Percentiles rank a stretch among this genome's conserved stretches.
Evolutionary conservation across 2,797 vertebrate species (phyloP).

Genomic region (Bufotes viridis): DNA sequence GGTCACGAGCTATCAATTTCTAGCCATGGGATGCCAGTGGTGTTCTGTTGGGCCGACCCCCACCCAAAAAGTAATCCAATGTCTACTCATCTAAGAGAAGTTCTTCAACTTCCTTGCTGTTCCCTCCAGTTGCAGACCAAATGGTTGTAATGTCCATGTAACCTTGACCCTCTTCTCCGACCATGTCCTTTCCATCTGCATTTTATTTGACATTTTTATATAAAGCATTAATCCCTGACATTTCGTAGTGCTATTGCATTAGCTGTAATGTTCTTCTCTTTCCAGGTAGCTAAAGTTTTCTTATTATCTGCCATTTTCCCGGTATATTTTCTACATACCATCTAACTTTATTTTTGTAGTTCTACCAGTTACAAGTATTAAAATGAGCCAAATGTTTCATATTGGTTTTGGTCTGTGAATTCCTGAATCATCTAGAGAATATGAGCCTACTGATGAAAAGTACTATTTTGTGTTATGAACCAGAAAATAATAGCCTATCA

Average conservation of each 20-base stretch:
- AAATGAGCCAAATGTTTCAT: slow-evolving; percentile 75
- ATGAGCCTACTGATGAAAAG: slow-evolving; percentile 76
- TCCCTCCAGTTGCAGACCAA: too few relatives aligned
- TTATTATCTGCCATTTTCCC: slow-evolving; percentile 23
- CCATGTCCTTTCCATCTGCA: neutral
- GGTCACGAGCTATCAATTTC: neutral
- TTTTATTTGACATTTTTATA: neutral
- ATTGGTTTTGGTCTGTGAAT: slow-evolving; percentile 80
- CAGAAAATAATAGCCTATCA: slow-evolving; percentile 77
- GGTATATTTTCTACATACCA: slow-evolving; percentile 50
- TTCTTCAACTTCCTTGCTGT: neutral
- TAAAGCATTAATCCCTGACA: neutral
- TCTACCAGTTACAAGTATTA: slow-evolving; percentile 61
- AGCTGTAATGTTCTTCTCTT: slow-evolving; percentile 10
- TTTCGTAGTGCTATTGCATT: neutral
- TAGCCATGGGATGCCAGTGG: neutral
- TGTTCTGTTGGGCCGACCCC: neutral
- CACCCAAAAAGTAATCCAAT: neutral
- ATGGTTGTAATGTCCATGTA: neutral
- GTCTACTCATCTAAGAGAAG: neutral
- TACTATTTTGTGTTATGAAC: slow-evolving; percentile 78
- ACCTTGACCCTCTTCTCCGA: neutral
- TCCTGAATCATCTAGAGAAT: slow-evolving; percentile 82
- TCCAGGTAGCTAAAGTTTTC: slow-evolving; percentile 20
- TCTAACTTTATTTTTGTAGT: slow-evolving; percentile 54